Conservation (phyloP, 2,888 invertebrate species). For the Tetranychus truncatus region DNA sequence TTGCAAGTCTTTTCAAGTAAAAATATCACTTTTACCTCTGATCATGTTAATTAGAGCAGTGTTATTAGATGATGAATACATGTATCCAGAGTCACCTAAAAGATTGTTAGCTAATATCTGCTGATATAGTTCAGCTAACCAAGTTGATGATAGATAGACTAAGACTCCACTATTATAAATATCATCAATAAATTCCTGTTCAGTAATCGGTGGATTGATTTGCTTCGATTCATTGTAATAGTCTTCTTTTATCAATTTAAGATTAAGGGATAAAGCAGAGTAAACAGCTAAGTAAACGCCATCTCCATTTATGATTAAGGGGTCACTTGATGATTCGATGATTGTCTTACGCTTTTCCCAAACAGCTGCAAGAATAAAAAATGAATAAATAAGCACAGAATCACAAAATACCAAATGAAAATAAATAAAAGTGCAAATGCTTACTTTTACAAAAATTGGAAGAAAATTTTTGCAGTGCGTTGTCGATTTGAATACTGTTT, state of each 20-base stretch:
- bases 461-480: slow-evolving; percentile 74
- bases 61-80: not conserved
- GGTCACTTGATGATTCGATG: slow-evolving; percentile 1
- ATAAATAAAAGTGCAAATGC: not conserved
- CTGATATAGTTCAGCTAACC: slow-evolving; percentile 80
- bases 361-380: not conserved
- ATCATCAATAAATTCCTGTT: slow-evolving; percentile 77
- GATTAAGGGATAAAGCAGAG: slow-evolving; percentile 58
- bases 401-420: not conserved
- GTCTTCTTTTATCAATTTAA: slow-evolving; percentile 54
- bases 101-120: slow-evolving; percentile 45
- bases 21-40: not conserved
- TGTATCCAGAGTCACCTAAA: slow-evolving; percentile 35
- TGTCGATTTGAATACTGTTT: slow-evolving; percentile 71
- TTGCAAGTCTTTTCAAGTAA: not conserved
- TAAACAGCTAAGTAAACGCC: slow-evolving; percentile 81
- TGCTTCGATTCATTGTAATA: slow-evolving; percentile 43
- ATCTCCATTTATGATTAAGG: slow-evolving; percentile 68
- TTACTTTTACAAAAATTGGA: slow-evolving; percentile 71
- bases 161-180: slow-evolving; percentile 78
- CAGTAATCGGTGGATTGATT: slow-evolving; percentile 12
- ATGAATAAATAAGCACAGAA: not conserved
- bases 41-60: slow-evolving; percentile 6
- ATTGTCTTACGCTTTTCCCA: not conserved
- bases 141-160: slow-evolving; percentile 76